Conservation (phyloP, 1,140 invertebrate species). For the Saxidomus purpurata region DNA sequence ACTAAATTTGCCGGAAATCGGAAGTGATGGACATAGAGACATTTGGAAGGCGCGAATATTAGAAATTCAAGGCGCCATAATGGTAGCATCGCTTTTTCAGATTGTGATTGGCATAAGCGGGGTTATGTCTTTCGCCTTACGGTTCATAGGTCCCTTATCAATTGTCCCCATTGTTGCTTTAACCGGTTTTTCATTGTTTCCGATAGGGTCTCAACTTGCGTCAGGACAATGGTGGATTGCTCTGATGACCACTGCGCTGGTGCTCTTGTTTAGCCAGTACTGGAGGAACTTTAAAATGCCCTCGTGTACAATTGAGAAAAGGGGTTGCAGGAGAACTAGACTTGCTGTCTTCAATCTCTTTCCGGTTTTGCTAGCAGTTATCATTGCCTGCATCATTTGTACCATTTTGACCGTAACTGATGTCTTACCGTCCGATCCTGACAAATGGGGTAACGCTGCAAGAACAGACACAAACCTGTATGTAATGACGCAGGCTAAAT, state of each 20-base stretch:
- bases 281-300: constrained; percentile 91
- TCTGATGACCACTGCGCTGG: constrained; percentile 92
- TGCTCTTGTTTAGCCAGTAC: constrained; percentile 94
- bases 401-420: constrained; percentile 91
- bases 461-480: constrained; percentile 92
- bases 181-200: constrained; percentile 93
- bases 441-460: constrained; percentile 89
- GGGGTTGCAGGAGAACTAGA: background rate
- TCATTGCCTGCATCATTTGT: constrained; percentile 90
- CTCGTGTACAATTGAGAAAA: background rate
- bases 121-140: constrained; percentile 91
- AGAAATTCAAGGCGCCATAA: constrained; percentile 80
- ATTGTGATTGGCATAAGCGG: constrained; percentile 87
- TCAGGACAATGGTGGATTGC: constrained; percentile 94
- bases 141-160: constrained; percentile 93
- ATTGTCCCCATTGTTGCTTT: constrained; percentile 93
- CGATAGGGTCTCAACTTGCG: constrained; percentile 91
- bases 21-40: constrained; percentile 6
- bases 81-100: constrained; percentile 80
- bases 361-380: constrained; percentile 7
- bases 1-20: background rate
- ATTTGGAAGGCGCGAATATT: constrained; percentile 7
- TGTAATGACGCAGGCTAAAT: constrained; percentile 92
- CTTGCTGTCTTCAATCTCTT: constrained; percentile 70
- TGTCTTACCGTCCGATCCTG: constrained; percentile 87